phyloP scores from a whole-genome alignment of 1,140 invertebrate genomes.

The Drosophila mauritiana region DNA sequence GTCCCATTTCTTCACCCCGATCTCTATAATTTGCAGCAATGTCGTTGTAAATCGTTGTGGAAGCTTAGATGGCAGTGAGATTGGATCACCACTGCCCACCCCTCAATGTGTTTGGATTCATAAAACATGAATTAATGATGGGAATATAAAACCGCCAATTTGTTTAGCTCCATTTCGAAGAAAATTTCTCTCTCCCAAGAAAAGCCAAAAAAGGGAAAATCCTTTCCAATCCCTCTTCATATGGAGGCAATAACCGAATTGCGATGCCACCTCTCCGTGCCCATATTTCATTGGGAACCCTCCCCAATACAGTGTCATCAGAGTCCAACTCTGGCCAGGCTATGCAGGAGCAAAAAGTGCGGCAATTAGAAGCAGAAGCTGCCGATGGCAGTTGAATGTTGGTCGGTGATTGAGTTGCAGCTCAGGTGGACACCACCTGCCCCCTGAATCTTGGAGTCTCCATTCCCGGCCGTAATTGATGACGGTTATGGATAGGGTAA shows the following conservation, averaged over 20 bases:
- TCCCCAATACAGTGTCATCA: conserved; percentile 1
- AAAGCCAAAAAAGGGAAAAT: conserved; percentile 36
- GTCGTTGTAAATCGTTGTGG: conserved; percentile 56
- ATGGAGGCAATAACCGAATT: conserved; percentile 32
- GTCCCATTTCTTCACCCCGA: conserved; percentile 10
- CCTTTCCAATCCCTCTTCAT: conserved; percentile 56
- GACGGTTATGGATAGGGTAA: conserved; percentile 14
- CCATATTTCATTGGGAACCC: conserved; percentile 47
- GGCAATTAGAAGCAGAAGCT: conserved; percentile 72
- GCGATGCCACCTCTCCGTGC: conserved; percentile 51
- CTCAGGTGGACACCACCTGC: conserved; percentile 55
- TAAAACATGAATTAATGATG: conserved; percentile 29
- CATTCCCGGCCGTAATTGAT: conserved; percentile 64
- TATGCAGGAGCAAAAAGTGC: conserved; percentile 51
- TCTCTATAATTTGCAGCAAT: conserved; percentile 57
- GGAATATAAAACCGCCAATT: conserved; percentile 62
- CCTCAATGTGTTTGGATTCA: conserved; percentile 50
- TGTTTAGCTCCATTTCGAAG: conserved; percentile 36
- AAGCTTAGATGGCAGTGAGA: conserved; percentile 35
- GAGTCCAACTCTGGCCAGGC: conserved; percentile 34
- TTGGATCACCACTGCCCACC: conserved; percentile 61
- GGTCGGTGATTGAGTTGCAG: conserved; percentile 75
- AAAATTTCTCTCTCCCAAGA: conserved; percentile 13
- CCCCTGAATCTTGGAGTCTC: conserved; percentile 1
- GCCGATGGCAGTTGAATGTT: conserved; percentile 63